Evolutionary conservation across 2,888 invertebrate species (phyloP).

Genomic region (Drosophila mulleri): DNA sequence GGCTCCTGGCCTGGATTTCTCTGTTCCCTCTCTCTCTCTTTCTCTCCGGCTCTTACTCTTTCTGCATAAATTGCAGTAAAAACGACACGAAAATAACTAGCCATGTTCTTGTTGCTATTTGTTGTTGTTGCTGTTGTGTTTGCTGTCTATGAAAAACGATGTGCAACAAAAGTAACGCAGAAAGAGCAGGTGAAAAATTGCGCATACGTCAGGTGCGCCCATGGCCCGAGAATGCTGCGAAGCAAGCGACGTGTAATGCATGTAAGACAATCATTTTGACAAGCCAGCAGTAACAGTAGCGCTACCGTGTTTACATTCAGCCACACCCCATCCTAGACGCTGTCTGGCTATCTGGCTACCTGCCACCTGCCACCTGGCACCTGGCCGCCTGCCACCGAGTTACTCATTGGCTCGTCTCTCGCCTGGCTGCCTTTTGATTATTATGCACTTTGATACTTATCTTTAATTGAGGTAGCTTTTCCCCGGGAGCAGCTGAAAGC

Average conservation of each 20-base stretch:
- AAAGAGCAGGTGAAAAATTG: constrained; percentile 66
- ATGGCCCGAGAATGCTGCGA: constrained; percentile 34
- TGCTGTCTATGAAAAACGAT: constrained; percentile 72
- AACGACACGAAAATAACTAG: constrained; percentile 64
- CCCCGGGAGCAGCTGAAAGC: constrained; percentile 44
- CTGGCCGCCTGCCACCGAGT: constrained; percentile 19
- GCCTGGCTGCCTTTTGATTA: constrained; percentile 76
- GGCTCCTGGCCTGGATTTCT: constrained; percentile 28
- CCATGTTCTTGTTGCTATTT: constrained; percentile 39
- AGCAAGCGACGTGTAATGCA: constrained; percentile 65
- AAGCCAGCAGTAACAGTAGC: constrained; percentile 26
- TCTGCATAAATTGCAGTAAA: constrained; percentile 72
- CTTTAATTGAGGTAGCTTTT: constrained; percentile 78
- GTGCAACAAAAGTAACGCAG: constrained; percentile 72
- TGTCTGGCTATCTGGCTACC: constrained; percentile 27
- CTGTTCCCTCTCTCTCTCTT: background rate
- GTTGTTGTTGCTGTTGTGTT: background rate
- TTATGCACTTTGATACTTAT: constrained; percentile 80
- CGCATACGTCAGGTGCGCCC: constrained; percentile 74
- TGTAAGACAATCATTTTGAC: constrained; percentile 79
- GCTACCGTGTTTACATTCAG: constrained; percentile 43
- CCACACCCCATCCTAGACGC: constrained; percentile 40
- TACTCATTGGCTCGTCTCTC: constrained; percentile 69
- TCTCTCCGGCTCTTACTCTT: constrained; percentile 9
- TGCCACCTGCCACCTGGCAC: background rate